phyloP scores from a whole-genome alignment of 64 coral and sea anemone species.

The Orbicella faveolata region DNA sequence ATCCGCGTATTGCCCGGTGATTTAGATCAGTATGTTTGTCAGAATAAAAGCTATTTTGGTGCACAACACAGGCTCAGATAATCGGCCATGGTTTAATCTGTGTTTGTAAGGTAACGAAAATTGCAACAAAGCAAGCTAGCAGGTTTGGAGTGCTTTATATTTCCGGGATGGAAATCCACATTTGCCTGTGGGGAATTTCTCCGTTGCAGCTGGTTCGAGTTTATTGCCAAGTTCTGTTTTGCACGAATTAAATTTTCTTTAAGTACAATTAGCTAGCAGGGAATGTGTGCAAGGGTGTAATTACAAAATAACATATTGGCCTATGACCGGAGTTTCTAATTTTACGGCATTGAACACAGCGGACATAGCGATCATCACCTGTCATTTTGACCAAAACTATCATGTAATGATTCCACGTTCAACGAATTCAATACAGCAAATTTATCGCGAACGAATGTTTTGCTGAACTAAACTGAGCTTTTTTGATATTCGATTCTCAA shows the following conservation, averaged over 20 bases:
- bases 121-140: not conserved
- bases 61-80: not conserved
- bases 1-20: not conserved
- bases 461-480: not conserved
- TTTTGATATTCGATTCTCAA: not conserved
- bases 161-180: conserved; percentile 13
- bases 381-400: not conserved
- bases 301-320: not conserved
- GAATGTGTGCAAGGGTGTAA: not conserved
- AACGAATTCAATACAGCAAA: not conserved
- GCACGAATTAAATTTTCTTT: conserved; percentile 8
- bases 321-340: not conserved
- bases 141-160: conserved; percentile 3
- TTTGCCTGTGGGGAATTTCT: conserved; percentile 16
- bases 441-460: not conserved
- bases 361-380: not conserved
- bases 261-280: not conserved
- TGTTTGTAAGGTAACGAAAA: not conserved
- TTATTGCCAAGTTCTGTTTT: not conserved
- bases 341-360: not conserved
- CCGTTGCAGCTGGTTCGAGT: not conserved
- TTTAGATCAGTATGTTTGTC: not conserved
- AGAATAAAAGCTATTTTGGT: not conserved
- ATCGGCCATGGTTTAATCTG: not conserved
- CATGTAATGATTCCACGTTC: not conserved